Percentiles rank a stretch among this genome's conserved stretches.
phyloP scores from a whole-genome alignment of 2,797 vertebrate species.

The Leptoclinus maculatus region DNA sequence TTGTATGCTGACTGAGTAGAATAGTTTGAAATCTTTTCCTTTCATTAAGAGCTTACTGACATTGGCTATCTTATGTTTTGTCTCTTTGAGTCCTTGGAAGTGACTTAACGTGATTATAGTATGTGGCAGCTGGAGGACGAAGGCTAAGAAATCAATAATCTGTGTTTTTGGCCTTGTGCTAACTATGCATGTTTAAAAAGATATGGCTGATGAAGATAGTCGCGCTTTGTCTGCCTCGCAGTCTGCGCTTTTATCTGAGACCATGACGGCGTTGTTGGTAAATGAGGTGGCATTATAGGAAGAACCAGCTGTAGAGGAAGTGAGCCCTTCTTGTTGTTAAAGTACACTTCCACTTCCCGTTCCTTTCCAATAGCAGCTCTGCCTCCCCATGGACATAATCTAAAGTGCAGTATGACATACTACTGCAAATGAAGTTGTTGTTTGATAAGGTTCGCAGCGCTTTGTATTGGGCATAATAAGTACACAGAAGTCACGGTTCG shows the following conservation, averaged over 20 bases:
- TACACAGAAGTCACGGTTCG: not conserved
- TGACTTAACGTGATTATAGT: constrained; percentile 7
- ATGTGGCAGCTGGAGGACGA: not conserved
- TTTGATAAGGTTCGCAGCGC: not conserved
- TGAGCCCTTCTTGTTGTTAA: constrained; percentile 15
- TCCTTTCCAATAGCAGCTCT: constrained; percentile 21
- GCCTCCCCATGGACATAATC: constrained; percentile 55
- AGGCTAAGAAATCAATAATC: constrained; percentile 5
- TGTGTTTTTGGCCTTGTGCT: constrained; percentile 19
- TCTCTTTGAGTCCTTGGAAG: constrained; percentile 40
- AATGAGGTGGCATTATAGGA: constrained; percentile 33
- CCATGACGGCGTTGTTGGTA: constrained; percentile 11
- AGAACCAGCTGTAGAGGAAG: constrained; percentile 44
- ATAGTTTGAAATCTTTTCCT: not conserved
- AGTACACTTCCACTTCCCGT: constrained; percentile 19
- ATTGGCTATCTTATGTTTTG: constrained; percentile 47
- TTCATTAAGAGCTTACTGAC: constrained; percentile 34
- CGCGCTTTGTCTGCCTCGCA: not conserved
- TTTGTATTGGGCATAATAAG: not conserved
- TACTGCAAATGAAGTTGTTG: not conserved
- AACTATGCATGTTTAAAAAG: not conserved
- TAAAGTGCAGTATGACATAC: not conserved
- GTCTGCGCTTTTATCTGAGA: not conserved
- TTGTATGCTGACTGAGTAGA: not conserved
- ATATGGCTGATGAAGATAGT: not conserved